phyloP scores from a whole-genome alignment of 2,113 vertebrate species.

The Chinchilla lanigera region DNA sequence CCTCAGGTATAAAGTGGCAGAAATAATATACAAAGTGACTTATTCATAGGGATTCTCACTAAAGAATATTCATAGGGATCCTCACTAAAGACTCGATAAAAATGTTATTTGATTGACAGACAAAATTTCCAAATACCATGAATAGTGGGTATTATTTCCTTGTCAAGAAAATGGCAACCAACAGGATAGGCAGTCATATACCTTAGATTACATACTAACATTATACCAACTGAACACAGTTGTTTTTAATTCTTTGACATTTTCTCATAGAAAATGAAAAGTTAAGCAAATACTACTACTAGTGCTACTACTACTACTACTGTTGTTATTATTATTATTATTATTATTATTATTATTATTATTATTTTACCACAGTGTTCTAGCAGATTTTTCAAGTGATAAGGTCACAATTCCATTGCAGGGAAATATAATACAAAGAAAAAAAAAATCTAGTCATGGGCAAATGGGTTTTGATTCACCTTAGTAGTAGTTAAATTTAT shows the following conservation, averaged over 20 bases:
- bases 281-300: background rate
- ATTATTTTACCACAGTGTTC: background rate
- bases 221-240: background rate
- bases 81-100: background rate
- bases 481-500: background rate
- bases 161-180: background rate
- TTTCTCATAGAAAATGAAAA: background rate
- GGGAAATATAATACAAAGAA: background rate
- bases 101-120: background rate
- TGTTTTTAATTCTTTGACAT: background rate
- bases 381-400: background rate
- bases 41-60: background rate
- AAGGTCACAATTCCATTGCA: background rate
- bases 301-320: rapidly evolving
- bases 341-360: background rate
- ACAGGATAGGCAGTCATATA: background rate
- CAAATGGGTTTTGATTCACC: background rate
- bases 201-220: background rate
- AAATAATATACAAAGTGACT: background rate
- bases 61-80: background rate
- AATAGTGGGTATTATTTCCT: background rate
- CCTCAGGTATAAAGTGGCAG: background rate
- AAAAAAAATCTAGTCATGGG: background rate
- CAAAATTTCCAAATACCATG: constrained; percentile 31
- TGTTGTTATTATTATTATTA: background rate